Percentiles rank a stretch among this genome's conserved stretches.
These are phyloP conservation scores for Sinosuthora webbiana DNA, from an alignment of 2,113 vertebrate species.

Conservation along the genomic window DNA sequence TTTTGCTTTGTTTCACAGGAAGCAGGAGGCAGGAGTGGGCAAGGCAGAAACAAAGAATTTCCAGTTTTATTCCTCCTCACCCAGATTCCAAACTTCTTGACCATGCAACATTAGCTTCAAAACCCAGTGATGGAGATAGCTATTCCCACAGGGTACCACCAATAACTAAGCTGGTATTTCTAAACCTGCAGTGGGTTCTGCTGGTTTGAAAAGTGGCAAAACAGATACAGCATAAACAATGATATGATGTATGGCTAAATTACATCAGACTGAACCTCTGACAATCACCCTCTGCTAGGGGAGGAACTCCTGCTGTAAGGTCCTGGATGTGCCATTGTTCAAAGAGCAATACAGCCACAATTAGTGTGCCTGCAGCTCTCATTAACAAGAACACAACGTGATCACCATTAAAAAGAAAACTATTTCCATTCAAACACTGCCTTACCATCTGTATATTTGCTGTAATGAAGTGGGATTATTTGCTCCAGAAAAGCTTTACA, in stretches of 20 bases:
- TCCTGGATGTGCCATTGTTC: background rate
- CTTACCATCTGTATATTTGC: fast-evolving
- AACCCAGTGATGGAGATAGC: fast-evolving
- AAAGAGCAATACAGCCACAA: background rate
- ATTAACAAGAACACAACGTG: background rate
- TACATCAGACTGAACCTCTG: background rate
- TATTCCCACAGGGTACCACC: background rate
- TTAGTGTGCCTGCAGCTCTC: background rate
- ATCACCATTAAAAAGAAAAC: background rate
- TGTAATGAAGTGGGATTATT: background rate
- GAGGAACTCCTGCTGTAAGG: background rate
- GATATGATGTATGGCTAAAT: background rate
- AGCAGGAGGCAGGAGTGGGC: background rate
- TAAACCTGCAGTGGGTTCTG: background rate
- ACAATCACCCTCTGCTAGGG: background rate
- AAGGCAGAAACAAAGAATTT: background rate
- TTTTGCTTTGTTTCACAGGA: background rate
- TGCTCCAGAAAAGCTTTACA: background rate
- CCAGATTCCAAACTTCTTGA: background rate
- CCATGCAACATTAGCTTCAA: background rate
- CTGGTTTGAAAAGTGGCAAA: background rate
- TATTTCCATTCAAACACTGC: background rate
- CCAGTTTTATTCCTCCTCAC: background rate
- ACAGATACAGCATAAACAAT: background rate
- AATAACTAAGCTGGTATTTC: background rate